phyloP scores from a whole-genome alignment of 1,140 invertebrate species.

The Tetramorium parvispinum region DNA sequence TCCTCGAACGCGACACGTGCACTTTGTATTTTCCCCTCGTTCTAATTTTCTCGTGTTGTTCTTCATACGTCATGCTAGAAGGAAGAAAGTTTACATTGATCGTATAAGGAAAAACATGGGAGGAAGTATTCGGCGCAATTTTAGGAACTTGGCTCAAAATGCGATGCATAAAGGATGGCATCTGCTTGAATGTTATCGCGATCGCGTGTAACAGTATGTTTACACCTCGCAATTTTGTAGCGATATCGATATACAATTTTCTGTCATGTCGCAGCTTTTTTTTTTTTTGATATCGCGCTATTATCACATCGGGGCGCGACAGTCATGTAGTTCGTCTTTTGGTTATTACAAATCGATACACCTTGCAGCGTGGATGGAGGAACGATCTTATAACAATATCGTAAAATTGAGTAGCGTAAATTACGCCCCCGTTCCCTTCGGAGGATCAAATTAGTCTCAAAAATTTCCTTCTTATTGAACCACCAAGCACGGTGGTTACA shows the following conservation, averaged over 20 bases:
- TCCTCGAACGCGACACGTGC: conserved; percentile 22
- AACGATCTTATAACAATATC: conserved; percentile 1
- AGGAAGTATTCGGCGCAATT: conserved; percentile 22
- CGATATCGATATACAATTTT: not conserved
- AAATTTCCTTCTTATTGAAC: conserved; percentile 18
- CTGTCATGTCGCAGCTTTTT: not conserved
- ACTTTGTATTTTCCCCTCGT: not conserved
- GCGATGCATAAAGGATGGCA: not conserved
- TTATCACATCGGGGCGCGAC: not conserved
- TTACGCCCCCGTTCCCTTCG: conserved; percentile 6
- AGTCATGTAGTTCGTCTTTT: not conserved
- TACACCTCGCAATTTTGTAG: not conserved
- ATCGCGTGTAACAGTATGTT: conserved; percentile 9
- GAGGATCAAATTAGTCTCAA: conserved; percentile 35
- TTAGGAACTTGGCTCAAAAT: conserved; percentile 47
- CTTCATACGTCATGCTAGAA: not conserved
- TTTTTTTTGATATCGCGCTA: not conserved
- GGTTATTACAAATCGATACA: not conserved
- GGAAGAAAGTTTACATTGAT: conserved; percentile 7
- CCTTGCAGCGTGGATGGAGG: not conserved
- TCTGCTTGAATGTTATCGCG: not conserved
- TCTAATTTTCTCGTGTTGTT: conserved; percentile 12
- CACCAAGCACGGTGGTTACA: conserved; percentile 47
- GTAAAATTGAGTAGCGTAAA: conserved; percentile 7
- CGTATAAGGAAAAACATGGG: not conserved